phyloP scores from a whole-genome alignment of 1,140 invertebrate species.

The Eriosoma lanigerum region DNA sequence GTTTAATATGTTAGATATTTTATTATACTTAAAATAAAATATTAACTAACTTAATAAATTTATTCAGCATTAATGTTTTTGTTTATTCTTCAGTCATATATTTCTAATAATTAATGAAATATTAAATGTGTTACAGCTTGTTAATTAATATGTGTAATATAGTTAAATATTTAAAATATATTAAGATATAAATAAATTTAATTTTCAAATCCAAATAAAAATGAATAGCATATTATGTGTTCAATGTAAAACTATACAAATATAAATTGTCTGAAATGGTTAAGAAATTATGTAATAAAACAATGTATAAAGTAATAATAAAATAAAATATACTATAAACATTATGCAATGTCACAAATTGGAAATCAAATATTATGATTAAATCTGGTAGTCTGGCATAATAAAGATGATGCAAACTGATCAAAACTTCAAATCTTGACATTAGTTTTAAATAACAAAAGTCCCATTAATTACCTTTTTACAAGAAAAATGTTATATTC shows the following conservation, averaged over 20 bases:
- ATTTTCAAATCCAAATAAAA: background rate
- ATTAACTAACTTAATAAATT: background rate
- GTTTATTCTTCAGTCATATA: background rate
- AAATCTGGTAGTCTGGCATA: no score
- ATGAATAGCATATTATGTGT: background rate
- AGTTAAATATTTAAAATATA: slow-evolving; percentile 6
- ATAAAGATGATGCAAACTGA: no score
- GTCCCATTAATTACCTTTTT: no score
- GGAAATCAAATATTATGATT: no score
- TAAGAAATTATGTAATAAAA: no score
- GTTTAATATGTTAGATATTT: background rate
- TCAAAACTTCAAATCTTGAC: no score
- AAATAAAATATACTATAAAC: no score
- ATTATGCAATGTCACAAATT: no score
- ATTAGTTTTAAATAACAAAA: no score
- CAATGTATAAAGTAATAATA: no score
- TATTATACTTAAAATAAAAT: background rate
- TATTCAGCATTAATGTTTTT: background rate
- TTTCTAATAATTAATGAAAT: background rate
- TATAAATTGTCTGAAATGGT: no score
- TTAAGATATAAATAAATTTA: background rate
- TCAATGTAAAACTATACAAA: background rate
- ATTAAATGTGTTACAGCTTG: background rate
- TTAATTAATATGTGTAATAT: background rate
- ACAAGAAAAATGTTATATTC: no score